These are phyloP conservation scores for Phacellophora camtschatica DNA, from an alignment of 30 jellyfish, hydroid and myxozoan species.

Conservation along the genomic window DNA sequence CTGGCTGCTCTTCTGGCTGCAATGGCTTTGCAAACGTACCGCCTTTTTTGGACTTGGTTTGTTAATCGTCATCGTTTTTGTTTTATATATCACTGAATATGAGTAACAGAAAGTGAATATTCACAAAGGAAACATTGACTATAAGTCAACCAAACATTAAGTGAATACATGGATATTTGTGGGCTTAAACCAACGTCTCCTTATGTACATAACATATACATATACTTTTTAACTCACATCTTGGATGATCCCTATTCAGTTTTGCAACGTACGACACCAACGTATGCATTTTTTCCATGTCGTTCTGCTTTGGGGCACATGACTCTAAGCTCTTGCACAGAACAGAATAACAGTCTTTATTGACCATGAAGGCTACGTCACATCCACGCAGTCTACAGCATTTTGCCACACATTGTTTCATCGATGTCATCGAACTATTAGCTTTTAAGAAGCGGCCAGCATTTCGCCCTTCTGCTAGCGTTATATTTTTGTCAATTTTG, in stretches of 20 bases:
- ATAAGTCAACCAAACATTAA: too few relatives aligned
- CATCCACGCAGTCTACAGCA: conserved; percentile 88
- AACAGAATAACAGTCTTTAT: conserved; percentile 85
- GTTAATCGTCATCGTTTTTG: too few relatives aligned
- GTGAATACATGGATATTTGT: too few relatives aligned
- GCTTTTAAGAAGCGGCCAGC: conserved; percentile 86
- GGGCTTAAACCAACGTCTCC: too few relatives aligned
- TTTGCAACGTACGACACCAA: conserved; percentile 87
- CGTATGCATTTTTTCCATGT: conserved; percentile 30
- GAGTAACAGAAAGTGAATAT: too few relatives aligned
- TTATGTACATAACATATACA: too few relatives aligned
- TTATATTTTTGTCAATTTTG: conserved; percentile 82
- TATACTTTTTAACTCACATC: conserved; percentile 23
- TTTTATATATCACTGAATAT: too few relatives aligned
- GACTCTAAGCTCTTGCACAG: conserved; percentile 73
- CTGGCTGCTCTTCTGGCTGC: too few relatives aligned
- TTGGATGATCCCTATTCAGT: conserved; percentile 29
- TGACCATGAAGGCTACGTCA: conserved; percentile 87
- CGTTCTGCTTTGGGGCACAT: conserved; percentile 84
- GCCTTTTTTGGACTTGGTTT: too few relatives aligned
- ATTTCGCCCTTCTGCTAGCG: conserved; percentile 76
- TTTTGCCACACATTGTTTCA: conserved; percentile 80
- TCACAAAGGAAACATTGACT: too few relatives aligned
- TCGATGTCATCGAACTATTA: conserved; percentile 65
- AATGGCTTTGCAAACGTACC: too few relatives aligned